Conservation (phyloP, 2,797 vertebrate genomes). For the Euphonia xanthogaster region DNA sequence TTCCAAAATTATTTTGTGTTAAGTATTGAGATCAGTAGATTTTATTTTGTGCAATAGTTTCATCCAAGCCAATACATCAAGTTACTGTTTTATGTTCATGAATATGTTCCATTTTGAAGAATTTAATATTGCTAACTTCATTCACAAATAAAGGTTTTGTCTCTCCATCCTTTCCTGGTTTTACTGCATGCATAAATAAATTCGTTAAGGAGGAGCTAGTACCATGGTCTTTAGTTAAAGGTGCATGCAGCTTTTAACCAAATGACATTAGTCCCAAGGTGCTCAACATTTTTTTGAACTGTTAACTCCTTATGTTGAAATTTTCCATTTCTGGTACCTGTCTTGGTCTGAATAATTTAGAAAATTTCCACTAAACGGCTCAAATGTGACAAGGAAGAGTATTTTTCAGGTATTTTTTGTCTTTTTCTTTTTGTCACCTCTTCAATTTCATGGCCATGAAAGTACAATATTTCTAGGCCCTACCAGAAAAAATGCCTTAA, state of each 20-base stretch:
- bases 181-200: background rate
- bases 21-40: background rate
- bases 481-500: background rate
- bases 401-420: background rate
- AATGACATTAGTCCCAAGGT: background rate
- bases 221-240: background rate
- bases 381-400: background rate
- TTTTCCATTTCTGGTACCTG: background rate
- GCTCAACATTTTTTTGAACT: background rate
- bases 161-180: background rate
- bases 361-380: background rate
- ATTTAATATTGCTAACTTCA: background rate
- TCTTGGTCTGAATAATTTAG: background rate
- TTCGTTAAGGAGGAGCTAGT: background rate
- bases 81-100: background rate
- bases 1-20: background rate
- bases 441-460: background rate
- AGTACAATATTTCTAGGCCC: background rate
- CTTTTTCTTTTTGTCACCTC: background rate
- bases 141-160: background rate
- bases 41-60: background rate
- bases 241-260: background rate
- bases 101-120: background rate
- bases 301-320: background rate
- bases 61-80: background rate